Evolutionary conservation across 2,888 invertebrate species (phyloP).

Genomic region (Endomychus coccineus): DNA sequence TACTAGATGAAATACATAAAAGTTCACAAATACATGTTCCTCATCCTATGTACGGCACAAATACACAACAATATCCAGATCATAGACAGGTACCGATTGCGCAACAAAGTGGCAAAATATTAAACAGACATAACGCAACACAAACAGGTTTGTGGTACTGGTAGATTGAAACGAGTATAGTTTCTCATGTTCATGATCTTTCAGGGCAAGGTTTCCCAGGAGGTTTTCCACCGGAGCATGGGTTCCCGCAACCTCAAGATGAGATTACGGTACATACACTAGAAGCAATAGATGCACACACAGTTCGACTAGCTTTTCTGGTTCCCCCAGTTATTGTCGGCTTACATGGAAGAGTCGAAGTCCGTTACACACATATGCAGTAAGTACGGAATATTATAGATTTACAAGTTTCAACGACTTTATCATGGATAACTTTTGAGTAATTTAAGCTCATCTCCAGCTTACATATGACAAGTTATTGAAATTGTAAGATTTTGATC

Average conservation of each 20-base stretch:
- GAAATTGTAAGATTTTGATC: no score
- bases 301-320: constrained; percentile 74
- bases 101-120: constrained; percentile 32
- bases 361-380: constrained; percentile 74
- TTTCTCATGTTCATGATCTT: no score
- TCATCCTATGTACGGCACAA: constrained; percentile 10
- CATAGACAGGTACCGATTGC: constrained; percentile 26
- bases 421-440: no score
- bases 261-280: constrained; percentile 51
- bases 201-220: constrained; percentile 23
- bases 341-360: constrained; percentile 77
- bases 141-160: constrained; percentile 30
- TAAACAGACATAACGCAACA: constrained; percentile 31
- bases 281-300: constrained; percentile 70
- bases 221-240: no score
- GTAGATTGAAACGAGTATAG: no score
- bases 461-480: no score
- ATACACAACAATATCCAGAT: constrained; percentile 24
- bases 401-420: background rate
- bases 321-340: constrained; percentile 78
- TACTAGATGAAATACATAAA: constrained; percentile 39
- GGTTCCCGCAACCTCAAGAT: constrained; percentile 39
- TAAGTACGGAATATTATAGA: constrained; percentile 36
- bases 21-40: constrained; percentile 25
- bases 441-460: no score